Conservation (phyloP, 2,888 invertebrate species). For the Thymelicus lineola region DNA sequence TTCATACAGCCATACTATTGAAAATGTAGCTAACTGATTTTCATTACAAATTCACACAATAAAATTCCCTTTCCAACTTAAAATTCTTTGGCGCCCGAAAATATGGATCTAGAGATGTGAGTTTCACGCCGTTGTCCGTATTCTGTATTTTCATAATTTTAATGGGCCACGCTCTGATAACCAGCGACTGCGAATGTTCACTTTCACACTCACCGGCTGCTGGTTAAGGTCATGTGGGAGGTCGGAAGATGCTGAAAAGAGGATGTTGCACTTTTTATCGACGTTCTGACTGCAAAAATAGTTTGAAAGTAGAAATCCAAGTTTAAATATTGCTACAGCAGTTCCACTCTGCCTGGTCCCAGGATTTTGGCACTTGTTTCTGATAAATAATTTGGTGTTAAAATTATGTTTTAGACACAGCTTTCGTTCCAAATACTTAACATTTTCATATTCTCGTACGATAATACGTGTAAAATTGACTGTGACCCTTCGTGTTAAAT, state of each 20-base stretch:
- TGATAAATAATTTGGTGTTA: not conserved
- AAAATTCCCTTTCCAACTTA: not conserved
- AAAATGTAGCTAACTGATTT: too few species aligned
- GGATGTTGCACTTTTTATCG: conserved; percentile 7
- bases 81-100: not conserved
- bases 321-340: too few species aligned
- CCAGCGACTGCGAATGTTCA: conserved; percentile 49
- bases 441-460: too few species aligned
- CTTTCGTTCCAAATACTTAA: too few species aligned
- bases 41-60: too few species aligned
- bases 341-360: too few species aligned
- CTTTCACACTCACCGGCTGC: conserved; percentile 65
- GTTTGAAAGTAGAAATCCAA: too few species aligned
- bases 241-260: conserved; percentile 12
- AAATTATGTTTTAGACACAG: too few species aligned
- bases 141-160: conserved; percentile 46
- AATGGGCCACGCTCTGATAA: conserved; percentile 70
- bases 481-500: too few species aligned
- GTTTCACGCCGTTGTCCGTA: conserved; percentile 9
- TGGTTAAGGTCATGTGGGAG: conserved; percentile 51
- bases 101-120: not conserved
- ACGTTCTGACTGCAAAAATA: not conserved
- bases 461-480: too few species aligned
- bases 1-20: too few species aligned
- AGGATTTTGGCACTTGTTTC: too few species aligned